Evolutionary conservation across 2,113 vertebrate genomes (phyloP), one percentile per base, ranked within the genome.

Genomic region (Muscicapa adusta): DNA sequence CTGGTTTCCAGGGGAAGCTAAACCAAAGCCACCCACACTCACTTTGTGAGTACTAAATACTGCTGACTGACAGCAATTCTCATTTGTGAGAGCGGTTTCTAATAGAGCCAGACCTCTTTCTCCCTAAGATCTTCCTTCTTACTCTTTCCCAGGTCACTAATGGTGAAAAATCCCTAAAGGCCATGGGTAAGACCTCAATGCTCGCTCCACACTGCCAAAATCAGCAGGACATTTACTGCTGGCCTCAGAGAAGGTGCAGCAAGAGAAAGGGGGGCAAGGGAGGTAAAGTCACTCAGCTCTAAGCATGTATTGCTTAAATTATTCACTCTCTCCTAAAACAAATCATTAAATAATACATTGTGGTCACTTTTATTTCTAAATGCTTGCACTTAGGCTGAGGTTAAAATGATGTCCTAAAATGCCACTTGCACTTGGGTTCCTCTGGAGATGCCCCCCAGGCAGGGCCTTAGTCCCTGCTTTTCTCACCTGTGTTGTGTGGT

Each of bases 311-410:
- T 63, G 29, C 57, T 88, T 96, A 25, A 94, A 94, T 97, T 85
- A 95, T 94, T 93, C 80, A 91, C 72, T 58, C 81, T 70, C 58
- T 65, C 77, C 83, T 86, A 71, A 91, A 96, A 7, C 76, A 84
- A 40, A 28, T 31, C 57, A 40, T 8, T 93, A 65, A 95, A 93
- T 86, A 91, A 93, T 92, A 43, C 67, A 86, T 94, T 2, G 6
- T 1, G 18, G 91, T 86, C 86, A 90, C 61, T 67, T 67, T 50
- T 87, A 36, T 68, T 88, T 72, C 62, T 79, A 87, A 94, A 91
- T 73, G 66, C 57, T 94, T 89, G 58, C 42, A 42, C 57, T 85
- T 76, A 65, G 50, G 6, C 61, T 45, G 80, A 73, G 74, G 43
- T 85, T 85, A 72, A 80, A 91, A 85, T 36, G 10, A 68, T 78